Base-by-base conservation (phyloP, 2,888 invertebrate species). In the Neoitamus cyanurus region DNA sequence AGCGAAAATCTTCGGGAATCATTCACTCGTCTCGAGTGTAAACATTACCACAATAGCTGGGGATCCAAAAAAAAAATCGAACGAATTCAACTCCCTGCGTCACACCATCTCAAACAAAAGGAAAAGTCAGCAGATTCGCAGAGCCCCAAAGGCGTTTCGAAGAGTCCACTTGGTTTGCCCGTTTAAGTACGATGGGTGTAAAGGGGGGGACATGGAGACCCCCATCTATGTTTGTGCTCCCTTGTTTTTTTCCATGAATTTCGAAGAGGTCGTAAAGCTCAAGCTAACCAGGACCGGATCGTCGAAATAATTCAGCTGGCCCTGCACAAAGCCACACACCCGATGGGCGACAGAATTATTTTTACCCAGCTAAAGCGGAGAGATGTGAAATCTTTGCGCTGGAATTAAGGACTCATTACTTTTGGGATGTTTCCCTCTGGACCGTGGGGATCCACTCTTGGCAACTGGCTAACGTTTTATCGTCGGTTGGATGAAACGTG, bases 321-420 rank as follows among this genome's bases (percentile, higher is more conserved):
- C 69, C 34, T 42, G 20, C 36, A 30, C 69, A 82, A 69, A 69
- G 68, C n/a, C 25, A 25, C 36, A 69, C 69, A 31, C 37, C 28
- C 68, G 20, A n/a, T 25, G 69, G 69, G 36, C 69, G 69, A 82
- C 36, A 25, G 69, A 82, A 82, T 69, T 68, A 82, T 82, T 82
- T 69, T 69, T 82, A 82, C 82, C 82, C 58, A 6, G 3, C 15
- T 13, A 68, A 69, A 68, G 34, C 20, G 69, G 72, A 72, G 72
- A 83, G 42, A 83, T 46, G 72, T 46, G 83, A 72, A 83, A 83
- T 83, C 83, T 72, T 83, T 83, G 69, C 72, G 68, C 46, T 46
- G 48, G 83, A 83, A 83, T 83, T 83, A 83, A 83, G 72, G 46
- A 72, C 83, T 83, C 83, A 83, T 83, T 83, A 83, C 30, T 69